Evolutionary conservation across 2,113 vertebrate genomes (phyloP).

Genomic region (Lamprologus tigripictilis): DNA sequence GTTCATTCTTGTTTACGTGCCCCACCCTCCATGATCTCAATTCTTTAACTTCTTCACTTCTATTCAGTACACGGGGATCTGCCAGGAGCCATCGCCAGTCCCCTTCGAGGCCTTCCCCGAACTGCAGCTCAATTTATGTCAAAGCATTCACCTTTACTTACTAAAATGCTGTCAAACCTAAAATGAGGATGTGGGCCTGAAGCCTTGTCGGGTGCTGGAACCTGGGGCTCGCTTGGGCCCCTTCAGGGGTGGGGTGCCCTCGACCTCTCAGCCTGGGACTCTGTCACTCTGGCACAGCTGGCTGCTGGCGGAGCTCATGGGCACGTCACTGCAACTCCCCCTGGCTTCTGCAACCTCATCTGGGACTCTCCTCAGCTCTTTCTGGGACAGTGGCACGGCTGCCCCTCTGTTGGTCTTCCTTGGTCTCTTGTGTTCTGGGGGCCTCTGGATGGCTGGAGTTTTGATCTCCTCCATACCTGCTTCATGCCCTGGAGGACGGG

Average conservation of each 20-base stretch:
- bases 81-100: accelerated
- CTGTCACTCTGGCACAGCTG: no score
- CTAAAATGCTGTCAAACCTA: background rate
- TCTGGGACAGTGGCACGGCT: accelerated
- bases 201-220: no score
- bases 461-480: no score
- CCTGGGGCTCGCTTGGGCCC: no score
- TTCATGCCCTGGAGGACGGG: no score
- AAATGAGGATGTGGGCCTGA: accelerated
- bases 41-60: background rate
- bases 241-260: no score
- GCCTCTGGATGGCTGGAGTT: no score
- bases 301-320: no score
- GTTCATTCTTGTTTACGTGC: accelerated
- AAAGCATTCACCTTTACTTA: accelerated
- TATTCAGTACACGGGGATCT: accelerated
- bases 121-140: background rate
- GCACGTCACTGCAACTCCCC: no score
- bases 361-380: no score
- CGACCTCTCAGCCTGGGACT: no score
- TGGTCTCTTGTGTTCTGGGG: accelerated
- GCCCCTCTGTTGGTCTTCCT: accelerated
- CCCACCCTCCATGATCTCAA: accelerated
- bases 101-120: accelerated
- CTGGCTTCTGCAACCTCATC: no score